phyloP scores from a whole-genome alignment of 2,113 vertebrate species.

The Herpailurus yagouaroundi region DNA sequence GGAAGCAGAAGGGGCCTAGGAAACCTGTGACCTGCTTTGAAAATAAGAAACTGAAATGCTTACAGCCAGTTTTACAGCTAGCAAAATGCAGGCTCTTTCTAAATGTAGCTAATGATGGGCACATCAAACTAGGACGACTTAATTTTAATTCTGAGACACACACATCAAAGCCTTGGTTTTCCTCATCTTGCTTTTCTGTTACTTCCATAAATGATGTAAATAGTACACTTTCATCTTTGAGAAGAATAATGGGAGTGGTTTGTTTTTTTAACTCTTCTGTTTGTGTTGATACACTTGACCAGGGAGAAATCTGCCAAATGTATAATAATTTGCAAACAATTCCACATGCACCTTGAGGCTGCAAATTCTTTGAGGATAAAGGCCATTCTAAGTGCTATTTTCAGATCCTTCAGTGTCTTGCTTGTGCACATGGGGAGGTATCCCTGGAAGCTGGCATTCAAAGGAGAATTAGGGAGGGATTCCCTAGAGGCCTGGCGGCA shows the following conservation, averaged over 20 bases:
- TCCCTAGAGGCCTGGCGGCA: not conserved
- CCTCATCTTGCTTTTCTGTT: not conserved
- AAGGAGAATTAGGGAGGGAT: not conserved
- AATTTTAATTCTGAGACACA: not conserved
- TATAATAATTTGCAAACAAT: not conserved
- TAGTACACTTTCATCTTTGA: not conserved
- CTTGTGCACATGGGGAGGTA: not conserved
- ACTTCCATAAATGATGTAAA: not conserved
- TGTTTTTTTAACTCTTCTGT: constrained; percentile 2
- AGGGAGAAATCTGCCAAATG: not conserved
- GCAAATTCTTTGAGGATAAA: not conserved
- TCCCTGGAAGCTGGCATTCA: not conserved
- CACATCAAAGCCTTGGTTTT: not conserved
- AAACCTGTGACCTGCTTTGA: not conserved
- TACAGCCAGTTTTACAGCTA: not conserved
- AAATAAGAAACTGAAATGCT: constrained; percentile 12
- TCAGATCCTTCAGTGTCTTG: not conserved
- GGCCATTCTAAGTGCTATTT: not conserved
- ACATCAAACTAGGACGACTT: not conserved
- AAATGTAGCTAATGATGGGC: not conserved
- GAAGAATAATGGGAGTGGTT: not conserved
- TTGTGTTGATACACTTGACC: not conserved
- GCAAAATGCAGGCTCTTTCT: not conserved
- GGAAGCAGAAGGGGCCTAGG: not conserved
- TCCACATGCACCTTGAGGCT: not conserved